Evolutionary conservation across 1,140 invertebrate species (phyloP), one percentile per base, ranked within the genome.

Genomic region (Carposina sasakii): DNA sequence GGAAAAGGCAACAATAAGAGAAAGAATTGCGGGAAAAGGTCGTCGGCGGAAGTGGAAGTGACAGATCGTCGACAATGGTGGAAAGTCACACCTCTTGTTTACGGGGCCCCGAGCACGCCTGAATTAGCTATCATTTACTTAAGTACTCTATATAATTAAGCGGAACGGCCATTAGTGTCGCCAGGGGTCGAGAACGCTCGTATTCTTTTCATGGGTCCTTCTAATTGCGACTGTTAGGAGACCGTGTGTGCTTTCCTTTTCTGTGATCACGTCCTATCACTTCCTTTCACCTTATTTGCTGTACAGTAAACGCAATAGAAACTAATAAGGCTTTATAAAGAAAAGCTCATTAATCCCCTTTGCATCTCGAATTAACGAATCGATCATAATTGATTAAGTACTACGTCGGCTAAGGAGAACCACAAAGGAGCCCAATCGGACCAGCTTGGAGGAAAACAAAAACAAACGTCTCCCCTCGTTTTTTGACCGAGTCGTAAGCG

Each of bases 331-430:
- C 28, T 20, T 48, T 44, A 45, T 45, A 37, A 41, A 48, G 52
- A 40, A 57, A 41, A 46, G 41, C 41, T 61, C 56, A 68, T 74
- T 74, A 78, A 76, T 77, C 67, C 74, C 70, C 68, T 77, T 59
- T 71, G 65, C 75, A 69, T 70, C 63, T 63, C 53, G 63, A 79
- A 71, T 77, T 81, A 83, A 79, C 71, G 79, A 81, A 79, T 83
- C 76, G 77, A 78, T 81, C 73, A 79, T 79, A 84, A 81, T 83
- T 83, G 77, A 83, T 79, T 81, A 81, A 83, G 77, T 79, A 76
- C 61, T 52, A 48, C 59, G 56, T 54, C 48, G 52, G 54, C 57
- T 52, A 66, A 73, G 66, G 63, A 69, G 54, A 55, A 63, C 76
- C 71, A 79, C 75, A 82, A 82, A 79, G 69, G 70, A 78, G 74